Evolutionary conservation across 2,797 vertebrate genomes (phyloP), one percentile per base, ranked within the genome.

Genomic region (Paratrypauchen microcephalus): DNA sequence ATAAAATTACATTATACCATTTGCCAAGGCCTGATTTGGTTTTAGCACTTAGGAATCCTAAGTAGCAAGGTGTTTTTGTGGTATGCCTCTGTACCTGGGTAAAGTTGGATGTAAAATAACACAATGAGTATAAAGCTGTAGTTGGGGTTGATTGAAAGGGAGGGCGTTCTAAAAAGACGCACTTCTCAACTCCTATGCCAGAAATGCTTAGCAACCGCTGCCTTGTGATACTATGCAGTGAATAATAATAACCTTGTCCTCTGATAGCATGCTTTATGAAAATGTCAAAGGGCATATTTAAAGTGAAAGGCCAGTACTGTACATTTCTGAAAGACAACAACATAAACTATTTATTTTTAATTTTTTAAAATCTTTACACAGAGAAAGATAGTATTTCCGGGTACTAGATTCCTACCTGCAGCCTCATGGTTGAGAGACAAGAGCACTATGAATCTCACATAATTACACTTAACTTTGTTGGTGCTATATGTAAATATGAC

Each of bases 41-140:
- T 68, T 69, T 41, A 57, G 68, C 70, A 75, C 48, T 72, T 52
- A 77, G 76, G 79, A 78, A 66, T 15, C 64, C 72, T 63, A 68
- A 73, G 26, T 19, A 59, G 30, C 15, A 28, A 19, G 30, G 54
- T 39, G 73, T 66, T 75, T 71, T 74, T 68, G 72, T 69, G 78
- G 71, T 73, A 55, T 71, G 55, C 65, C 73, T 79, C 68, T 19
- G 16, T 47, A 54, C 50, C 62, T 65, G 70, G 69, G 77, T 77
- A 32, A 73, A 72, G 32, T 64, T 18, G 23, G 60, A 88, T 82
- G 61, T 71, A 79, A 78, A 78, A 78, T 71, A 86, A 89, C 87
- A 86, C 75, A 86, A 80, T 80, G 80, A 86, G 81, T 80, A 83
- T 85, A 65, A 83, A 78, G 71, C 72, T n/a, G 65, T 65, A 66